phyloP scores from a whole-genome alignment of 2,797 vertebrate genomes.

The Chaetophractus vellerosus region DNA sequence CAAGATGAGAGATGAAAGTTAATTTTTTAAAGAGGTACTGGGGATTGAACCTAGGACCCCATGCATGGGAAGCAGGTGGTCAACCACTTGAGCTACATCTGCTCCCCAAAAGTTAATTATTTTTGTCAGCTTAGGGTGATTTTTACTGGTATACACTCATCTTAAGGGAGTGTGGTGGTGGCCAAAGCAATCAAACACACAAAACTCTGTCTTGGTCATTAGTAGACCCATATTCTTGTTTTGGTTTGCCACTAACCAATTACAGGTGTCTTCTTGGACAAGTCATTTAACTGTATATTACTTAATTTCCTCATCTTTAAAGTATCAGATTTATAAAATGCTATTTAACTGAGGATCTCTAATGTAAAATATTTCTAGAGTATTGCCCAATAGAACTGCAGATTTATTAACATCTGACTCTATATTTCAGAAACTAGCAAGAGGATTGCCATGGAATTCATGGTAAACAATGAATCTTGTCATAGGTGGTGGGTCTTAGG shows the following conservation, averaged over 20 bases:
- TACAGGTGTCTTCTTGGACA: background rate
- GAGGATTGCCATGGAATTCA: background rate
- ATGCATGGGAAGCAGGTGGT: no score
- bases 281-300: background rate
- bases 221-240: background rate
- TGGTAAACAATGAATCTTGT: no score
- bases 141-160: background rate
- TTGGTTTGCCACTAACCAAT: background rate
- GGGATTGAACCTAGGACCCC: no score
- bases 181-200: background rate
- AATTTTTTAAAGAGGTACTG: no score
- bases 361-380: background rate
- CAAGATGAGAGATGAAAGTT: background rate
- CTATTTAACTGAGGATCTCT: background rate
- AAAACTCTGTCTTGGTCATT: background rate
- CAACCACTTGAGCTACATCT: no score
- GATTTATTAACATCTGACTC: background rate
- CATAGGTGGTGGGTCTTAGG: background rate
- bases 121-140: background rate
- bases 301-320: background rate
- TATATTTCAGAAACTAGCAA: background rate
- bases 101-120: background rate
- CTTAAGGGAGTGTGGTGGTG: background rate
- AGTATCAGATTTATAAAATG: background rate
- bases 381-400: background rate